These are phyloP conservation scores for Andricus curvator DNA, from an alignment of 2,888 invertebrate genomes.

Conservation along the genomic window DNA sequence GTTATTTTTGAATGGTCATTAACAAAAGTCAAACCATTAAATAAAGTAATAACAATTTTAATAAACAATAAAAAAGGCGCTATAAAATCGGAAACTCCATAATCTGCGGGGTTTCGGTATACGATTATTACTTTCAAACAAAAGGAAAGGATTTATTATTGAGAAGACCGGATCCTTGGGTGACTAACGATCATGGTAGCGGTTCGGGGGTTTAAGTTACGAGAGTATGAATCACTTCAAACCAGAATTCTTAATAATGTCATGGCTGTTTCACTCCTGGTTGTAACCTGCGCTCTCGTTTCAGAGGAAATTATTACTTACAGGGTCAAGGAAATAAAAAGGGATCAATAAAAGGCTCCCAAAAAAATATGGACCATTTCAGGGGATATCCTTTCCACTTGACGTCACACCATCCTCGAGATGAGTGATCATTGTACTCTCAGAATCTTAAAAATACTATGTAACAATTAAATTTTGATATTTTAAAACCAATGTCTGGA, in stretches of 20 bases:
- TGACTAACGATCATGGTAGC: slow-evolving; percentile 30
- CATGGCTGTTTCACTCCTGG: slow-evolving; percentile 28
- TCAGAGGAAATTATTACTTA: slow-evolving; percentile 23
- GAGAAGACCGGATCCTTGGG: slow-evolving; percentile 33
- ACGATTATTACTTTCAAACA: neutral
- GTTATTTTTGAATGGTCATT: too few species aligned
- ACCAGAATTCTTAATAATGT: slow-evolving; percentile 40
- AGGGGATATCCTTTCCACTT: neutral
- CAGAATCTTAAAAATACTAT: neutral
- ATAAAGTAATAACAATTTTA: neutral
- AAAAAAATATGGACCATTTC: neutral
- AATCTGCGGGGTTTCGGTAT: neutral
- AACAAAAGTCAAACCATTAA: neutral
- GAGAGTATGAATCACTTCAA: slow-evolving; percentile 37
- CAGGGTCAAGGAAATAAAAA: neutral
- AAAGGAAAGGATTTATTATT: neutral
- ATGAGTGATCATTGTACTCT: neutral
- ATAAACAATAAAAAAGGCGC: neutral
- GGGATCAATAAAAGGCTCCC: neutral
- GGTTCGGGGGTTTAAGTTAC: slow-evolving; percentile 31
- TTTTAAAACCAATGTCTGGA: too few species aligned
- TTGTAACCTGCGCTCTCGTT: neutral
- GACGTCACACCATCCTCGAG: neutral
- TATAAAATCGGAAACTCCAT: neutral
- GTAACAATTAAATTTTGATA: neutral